Conservation (phyloP, 92 coral and sea anemone genomes). For the Bergia puertoricense region DNA sequence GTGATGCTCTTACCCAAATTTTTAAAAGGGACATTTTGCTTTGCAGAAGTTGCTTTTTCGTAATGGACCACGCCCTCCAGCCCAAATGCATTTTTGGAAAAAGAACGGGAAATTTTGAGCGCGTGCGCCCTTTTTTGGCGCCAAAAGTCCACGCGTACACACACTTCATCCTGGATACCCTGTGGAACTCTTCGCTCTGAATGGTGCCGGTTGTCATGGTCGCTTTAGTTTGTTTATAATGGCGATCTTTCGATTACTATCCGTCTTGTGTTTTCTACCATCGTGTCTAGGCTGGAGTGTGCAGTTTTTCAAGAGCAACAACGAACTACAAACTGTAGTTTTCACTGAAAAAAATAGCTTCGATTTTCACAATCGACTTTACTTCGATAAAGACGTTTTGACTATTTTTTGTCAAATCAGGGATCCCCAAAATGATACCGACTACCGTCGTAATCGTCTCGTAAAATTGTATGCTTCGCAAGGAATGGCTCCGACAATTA, state of each 20-base stretch:
- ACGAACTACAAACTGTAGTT: constrained; percentile 51
- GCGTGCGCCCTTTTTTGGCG: constrained; percentile 40
- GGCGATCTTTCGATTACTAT: not conserved
- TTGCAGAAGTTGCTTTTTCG: constrained; percentile 9
- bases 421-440: constrained; percentile 70
- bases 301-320: constrained; percentile 28
- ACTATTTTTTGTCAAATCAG: constrained; percentile 76
- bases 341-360: constrained; percentile 48
- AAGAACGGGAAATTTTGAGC: constrained; percentile 51
- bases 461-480: constrained; percentile 66
- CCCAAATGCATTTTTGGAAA: not conserved
- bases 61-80: no score
- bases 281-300: constrained; percentile 13
- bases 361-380: constrained; percentile 61
- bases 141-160: not conserved
- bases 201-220: not conserved
- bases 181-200: not conserved
- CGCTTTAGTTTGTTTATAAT: not conserved
- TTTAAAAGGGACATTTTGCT: not conserved
- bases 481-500: constrained; percentile 83
- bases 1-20: no score
- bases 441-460: constrained; percentile 62
- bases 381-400: constrained; percentile 56
- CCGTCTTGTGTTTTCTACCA: not conserved
- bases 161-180: not conserved